Base-by-base conservation (phyloP, 2,888 invertebrate species). In the Linyphia triangularis region DNA sequence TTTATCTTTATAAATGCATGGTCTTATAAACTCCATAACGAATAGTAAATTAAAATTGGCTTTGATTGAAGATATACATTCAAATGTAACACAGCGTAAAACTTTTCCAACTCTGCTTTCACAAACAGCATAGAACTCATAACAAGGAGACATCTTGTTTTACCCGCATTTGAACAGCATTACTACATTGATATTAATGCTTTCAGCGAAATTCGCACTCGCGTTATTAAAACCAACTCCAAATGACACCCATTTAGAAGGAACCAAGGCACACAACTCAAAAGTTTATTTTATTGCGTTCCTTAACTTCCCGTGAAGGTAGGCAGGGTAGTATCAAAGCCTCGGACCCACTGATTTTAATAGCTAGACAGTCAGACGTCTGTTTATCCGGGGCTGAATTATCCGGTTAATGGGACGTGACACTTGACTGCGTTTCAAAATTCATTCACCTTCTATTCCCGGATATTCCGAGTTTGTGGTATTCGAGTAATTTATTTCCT, bases 391-490 rank as follows among this genome's bases (percentile, higher is more conserved):
- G 43, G 16, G 43, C 33, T 43, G 43, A 70, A 70, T 70, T 51
- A 43, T 43, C 70, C 28, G 26, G 24, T 70, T 70, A 70, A 70
- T 70, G 26, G n/a, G 24, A 70, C 70, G 70, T 70, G 70, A 70
- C 70, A 43, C 28, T 70, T 70, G 70, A 70, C 70, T 70, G 70
- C 24, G 40, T 6, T 70, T 26, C 43, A 26, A 9, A 70, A 70
- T 70, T 33, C 70, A 43, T 43, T 70, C 16, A 43, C 70, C 40
- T 22, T 22, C 40, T 24, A 2, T 13, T 70, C 37, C 40, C 26
- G 43, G 43, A 26, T 51, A 51, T 51, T 13, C 51, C 51, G 16
- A 51, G 51, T 51, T 51, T 51, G 51, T 51, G 51, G 51, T n/a
- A 51, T 51, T 13, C 51, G n/a, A 13, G 51, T 51, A 51, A 51